phyloP scores from a whole-genome alignment of 2,113 vertebrate species.

The Felis chaus region DNA sequence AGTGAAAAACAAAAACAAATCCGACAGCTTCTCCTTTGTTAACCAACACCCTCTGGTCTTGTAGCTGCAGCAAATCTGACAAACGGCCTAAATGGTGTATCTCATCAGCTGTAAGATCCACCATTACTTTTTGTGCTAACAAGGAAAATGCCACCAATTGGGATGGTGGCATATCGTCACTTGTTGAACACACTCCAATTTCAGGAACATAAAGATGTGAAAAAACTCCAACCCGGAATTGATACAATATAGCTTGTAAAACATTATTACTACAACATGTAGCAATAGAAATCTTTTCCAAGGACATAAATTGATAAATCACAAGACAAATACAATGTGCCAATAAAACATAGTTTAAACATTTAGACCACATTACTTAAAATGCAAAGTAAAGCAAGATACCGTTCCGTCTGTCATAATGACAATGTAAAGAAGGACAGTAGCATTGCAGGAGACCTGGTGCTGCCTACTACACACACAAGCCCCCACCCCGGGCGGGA shows the following conservation, averaged over 20 bases:
- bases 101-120: not conserved
- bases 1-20: not conserved
- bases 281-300: not conserved
- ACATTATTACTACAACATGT: not conserved
- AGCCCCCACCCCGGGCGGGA: no score
- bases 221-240: not conserved
- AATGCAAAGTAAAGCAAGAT: not conserved
- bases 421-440: not conserved
- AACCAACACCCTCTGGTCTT: not conserved
- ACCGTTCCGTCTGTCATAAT: not conserved
- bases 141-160: not conserved
- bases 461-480: not conserved
- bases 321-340: not conserved
- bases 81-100: no score
- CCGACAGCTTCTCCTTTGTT: not conserved
- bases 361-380: not conserved
- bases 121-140: not conserved
- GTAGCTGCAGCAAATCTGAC: not conserved
- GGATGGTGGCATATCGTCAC: not conserved
- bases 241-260: not conserved
- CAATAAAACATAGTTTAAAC: not conserved
- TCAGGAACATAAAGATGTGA: not conserved
- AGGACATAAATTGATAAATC: not conserved
- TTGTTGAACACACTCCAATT: not conserved
- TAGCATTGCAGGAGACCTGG: no score